Conservation (phyloP, 2,113 vertebrate species). For the Ariopsis seemanni region DNA sequence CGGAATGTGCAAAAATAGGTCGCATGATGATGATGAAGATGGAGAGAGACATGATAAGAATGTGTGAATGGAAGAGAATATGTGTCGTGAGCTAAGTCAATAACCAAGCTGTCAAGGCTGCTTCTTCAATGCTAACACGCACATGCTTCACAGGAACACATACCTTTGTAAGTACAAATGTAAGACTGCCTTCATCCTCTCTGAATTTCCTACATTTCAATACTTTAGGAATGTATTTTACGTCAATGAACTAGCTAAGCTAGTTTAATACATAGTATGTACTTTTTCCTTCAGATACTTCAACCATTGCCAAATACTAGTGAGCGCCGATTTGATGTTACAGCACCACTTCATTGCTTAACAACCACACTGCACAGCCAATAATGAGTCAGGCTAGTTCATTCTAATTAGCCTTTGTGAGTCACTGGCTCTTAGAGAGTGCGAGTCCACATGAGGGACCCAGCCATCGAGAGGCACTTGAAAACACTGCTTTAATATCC, state of each 20-base stretch:
- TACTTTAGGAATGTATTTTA: neutral
- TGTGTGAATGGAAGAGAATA: no score
- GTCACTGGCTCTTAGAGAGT: neutral
- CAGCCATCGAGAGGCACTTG: conserved; percentile 25
- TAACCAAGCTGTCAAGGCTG: no score
- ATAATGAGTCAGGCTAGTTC: conserved; percentile 25
- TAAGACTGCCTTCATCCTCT: neutral
- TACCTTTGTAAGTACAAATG: neutral
- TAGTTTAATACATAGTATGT: neutral
- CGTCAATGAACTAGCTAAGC: neutral
- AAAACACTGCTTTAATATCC: conserved; percentile 16
- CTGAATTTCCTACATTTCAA: neutral
- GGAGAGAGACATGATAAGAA: no score
- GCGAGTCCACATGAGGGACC: conserved; percentile 1
- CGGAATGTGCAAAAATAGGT: no score
- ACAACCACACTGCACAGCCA: conserved; percentile 24
- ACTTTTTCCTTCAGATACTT: conserved; percentile 6
- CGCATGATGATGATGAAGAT: no score
- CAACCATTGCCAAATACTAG: conserved; percentile 23
- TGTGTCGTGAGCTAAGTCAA: no score
- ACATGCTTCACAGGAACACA: neutral
- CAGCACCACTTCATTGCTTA: conserved; percentile 26
- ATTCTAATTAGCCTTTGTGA: conserved; percentile 44
- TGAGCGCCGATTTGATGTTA: conserved; percentile 16
- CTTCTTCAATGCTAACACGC: neutral